Evolutionary conservation across 2,797 vertebrate genomes (phyloP).

Genomic region (Apogon hyalosoma): DNA sequence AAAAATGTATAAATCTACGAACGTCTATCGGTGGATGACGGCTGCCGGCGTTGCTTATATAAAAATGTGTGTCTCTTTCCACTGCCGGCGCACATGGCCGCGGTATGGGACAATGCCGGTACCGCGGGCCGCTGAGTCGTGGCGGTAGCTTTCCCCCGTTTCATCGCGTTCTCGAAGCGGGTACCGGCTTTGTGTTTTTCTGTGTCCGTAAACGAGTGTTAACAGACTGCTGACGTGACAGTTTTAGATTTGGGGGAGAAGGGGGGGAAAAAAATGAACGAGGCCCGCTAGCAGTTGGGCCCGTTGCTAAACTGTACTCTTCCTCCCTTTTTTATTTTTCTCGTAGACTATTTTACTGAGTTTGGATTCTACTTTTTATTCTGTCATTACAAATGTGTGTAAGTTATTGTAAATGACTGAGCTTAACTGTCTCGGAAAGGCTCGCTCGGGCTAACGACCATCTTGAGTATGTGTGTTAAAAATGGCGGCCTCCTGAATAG

Average conservation of each 20-base stretch:
- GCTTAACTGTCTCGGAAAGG: background rate
- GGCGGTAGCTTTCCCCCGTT: accelerated
- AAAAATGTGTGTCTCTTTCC: background rate
- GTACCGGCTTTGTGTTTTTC: background rate
- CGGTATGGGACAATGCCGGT: constrained; percentile 26
- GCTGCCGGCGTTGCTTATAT: accelerated
- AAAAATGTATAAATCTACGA: accelerated
- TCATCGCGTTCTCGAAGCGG: accelerated
- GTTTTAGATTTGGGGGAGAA: too few species aligned
- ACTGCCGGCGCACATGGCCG: constrained; percentile 55
- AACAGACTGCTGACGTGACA: background rate
- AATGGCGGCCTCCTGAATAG: constrained; percentile 72
- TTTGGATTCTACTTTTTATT: too few species aligned
- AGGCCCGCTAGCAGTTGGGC: background rate
- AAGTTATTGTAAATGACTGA: too few species aligned
- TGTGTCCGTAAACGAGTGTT: background rate
- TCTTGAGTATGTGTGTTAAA: constrained; percentile 70
- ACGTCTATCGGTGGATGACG: accelerated
- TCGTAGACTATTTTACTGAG: too few species aligned
- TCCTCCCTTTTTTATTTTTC: too few species aligned
- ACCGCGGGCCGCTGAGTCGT: constrained; percentile 10
- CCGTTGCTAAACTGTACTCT: too few species aligned
- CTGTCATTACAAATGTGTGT: too few species aligned
- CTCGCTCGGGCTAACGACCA: constrained; percentile 55
- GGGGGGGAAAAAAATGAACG: too few species aligned